Evolutionary conservation across 23 tunicate genomes (phyloP).

Genomic region (Trididemnum miniatum): DNA sequence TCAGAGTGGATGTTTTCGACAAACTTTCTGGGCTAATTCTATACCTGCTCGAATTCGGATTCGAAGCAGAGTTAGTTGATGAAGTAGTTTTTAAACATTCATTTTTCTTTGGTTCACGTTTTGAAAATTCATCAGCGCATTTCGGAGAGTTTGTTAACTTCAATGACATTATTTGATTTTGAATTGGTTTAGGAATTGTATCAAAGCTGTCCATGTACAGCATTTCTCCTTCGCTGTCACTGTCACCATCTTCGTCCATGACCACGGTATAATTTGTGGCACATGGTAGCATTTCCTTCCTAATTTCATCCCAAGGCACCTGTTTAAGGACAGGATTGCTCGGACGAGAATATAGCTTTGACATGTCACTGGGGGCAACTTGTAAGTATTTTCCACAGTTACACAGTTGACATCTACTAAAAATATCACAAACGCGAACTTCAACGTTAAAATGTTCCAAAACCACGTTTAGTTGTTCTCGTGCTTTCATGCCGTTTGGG

Average conservation of each 20-base stretch:
- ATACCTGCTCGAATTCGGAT: constrained; percentile 2
- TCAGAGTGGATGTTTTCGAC: constrained; percentile 37
- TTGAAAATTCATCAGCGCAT: too few relatives aligned
- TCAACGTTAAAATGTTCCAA: constrained; percentile 58
- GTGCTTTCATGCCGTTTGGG: constrained; percentile 60
- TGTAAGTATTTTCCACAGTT: constrained; percentile 65
- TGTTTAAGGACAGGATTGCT: not conserved
- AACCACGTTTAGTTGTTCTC: constrained; percentile 55
- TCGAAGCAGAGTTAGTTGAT: not conserved
- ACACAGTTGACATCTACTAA: constrained; percentile 81
- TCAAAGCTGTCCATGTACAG: not conserved
- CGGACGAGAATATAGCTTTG: not conserved
- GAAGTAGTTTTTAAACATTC: not conserved
- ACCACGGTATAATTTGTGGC: not conserved
- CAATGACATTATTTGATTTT: too few relatives aligned
- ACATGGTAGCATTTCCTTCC: not conserved
- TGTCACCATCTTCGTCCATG: not conserved
- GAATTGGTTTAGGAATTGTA: not conserved
- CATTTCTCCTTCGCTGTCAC: constrained; percentile 4
- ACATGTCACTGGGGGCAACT: constrained; percentile 46
- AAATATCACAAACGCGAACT: constrained; percentile 55
- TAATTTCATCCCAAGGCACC: constrained; percentile 36
- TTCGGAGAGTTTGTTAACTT: too few relatives aligned
- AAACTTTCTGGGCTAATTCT: constrained; percentile 49
- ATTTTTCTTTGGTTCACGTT: too few relatives aligned